Evolutionary conservation across 2,113 vertebrate genomes (phyloP).

Genomic region (Macaca mulatta): DNA sequence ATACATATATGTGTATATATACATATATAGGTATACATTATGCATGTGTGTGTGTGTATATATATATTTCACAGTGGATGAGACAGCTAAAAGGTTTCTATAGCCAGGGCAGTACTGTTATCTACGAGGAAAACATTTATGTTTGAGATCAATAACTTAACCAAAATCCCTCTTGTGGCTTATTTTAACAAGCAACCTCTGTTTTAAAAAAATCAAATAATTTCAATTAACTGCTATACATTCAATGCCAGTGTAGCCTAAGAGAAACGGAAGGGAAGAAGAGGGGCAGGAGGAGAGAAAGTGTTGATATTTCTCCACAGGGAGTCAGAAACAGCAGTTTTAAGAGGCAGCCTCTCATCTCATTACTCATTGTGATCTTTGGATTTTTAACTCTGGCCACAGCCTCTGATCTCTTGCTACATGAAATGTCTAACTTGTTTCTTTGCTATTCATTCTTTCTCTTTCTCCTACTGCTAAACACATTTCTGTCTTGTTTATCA

Average conservation of each 20-base stretch:
- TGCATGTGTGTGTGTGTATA: no score
- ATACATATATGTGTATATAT: no score
- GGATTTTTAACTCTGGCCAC: not conserved
- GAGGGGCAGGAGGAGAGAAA: not conserved
- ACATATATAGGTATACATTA: no score
- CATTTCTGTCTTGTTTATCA: not conserved
- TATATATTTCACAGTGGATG: not conserved
- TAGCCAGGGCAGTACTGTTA: not conserved
- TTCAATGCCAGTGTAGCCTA: not conserved
- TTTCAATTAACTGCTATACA: not conserved
- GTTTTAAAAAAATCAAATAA: not conserved
- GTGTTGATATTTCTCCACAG: not conserved
- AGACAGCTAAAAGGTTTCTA: not conserved
- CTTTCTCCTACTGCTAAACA: not conserved
- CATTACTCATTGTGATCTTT: not conserved
- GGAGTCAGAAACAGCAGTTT: not conserved
- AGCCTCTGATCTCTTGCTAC: not conserved
- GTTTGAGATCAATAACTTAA: conserved; percentile 38
- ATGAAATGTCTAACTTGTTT: not conserved
- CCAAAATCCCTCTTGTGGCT: not conserved
- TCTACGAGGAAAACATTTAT: conserved; percentile 17
- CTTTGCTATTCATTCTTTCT: not conserved
- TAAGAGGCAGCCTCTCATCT: not conserved
- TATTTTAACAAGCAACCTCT: conserved; percentile 31
- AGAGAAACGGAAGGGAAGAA: not conserved